Percentiles rank a stretch among this genome's conserved stretches.
These are phyloP conservation scores for Ctenomys sociabilis DNA, from an alignment of 2,113 vertebrate genomes.

Conservation along the genomic window DNA sequence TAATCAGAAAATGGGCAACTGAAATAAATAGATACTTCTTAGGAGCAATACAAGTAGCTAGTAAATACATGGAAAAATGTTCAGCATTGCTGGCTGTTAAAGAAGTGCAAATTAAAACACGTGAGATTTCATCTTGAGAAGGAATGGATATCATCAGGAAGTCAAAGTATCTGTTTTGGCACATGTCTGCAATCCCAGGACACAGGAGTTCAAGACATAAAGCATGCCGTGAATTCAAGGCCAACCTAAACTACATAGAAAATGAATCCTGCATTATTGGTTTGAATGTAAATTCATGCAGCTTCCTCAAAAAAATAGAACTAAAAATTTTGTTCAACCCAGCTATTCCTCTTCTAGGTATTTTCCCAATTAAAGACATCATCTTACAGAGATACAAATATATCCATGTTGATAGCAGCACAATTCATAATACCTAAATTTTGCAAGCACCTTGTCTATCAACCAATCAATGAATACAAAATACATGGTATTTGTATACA, in stretches of 20 bases:
- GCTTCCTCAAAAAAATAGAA: not conserved
- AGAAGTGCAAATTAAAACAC: not conserved
- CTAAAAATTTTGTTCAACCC: not conserved
- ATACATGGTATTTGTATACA: not conserved
- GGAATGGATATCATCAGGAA: not conserved
- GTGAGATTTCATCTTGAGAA: not conserved
- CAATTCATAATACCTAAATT: not conserved
- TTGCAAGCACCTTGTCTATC: not conserved
- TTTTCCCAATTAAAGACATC: not conserved
- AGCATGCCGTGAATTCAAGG: not conserved
- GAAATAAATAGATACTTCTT: not conserved
- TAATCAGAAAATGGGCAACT: not conserved
- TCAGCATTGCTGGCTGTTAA: not conserved
- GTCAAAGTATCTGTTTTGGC: not conserved
- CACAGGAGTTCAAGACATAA: not conserved
- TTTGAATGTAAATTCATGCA: not conserved
- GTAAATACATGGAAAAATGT: not conserved
- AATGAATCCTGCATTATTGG: not conserved
- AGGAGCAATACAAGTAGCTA: not conserved
- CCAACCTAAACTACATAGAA: not conserved
- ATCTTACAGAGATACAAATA: not conserved
- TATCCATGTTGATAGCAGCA: not conserved
- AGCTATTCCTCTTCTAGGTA: not conserved
- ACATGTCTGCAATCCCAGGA: not conserved
- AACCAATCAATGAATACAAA: not conserved